Percentiles rank a stretch among this genome's conserved stretches.
These are phyloP conservation scores for Icerya purchasi DNA, from an alignment of 2,888 invertebrate species.

Conservation along the genomic window DNA sequence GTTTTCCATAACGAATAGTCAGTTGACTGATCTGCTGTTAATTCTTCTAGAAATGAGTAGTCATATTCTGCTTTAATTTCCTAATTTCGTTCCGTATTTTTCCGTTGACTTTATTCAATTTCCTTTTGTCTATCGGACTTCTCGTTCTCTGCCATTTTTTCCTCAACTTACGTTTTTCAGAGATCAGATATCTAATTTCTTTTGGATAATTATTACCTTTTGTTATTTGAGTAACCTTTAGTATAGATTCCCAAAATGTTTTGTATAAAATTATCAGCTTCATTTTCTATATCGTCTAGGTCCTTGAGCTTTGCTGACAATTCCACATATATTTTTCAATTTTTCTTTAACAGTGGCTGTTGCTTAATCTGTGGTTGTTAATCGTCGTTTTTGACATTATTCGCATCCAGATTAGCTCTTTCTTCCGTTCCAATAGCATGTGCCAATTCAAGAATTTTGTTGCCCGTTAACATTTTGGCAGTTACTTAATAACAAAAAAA, in stretches of 20 bases:
- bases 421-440: too few relatives aligned
- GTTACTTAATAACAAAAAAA: too few relatives aligned
- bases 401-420: too few relatives aligned
- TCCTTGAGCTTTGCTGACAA: background rate
- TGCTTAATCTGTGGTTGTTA: too few relatives aligned
- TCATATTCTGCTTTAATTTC: background rate
- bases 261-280: background rate
- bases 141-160: background rate
- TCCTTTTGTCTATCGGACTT: background rate
- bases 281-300: background rate
- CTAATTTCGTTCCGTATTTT: background rate
- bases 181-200: background rate
- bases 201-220: too few relatives aligned
- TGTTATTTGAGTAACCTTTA: background rate
- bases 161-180: background rate
- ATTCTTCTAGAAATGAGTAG: background rate
- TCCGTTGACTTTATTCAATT: background rate
- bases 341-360: background rate
- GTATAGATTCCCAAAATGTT: background rate
- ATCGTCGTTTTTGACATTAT: too few relatives aligned
- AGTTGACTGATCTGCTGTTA: background rate
- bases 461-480: too few relatives aligned
- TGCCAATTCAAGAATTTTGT: too few relatives aligned
- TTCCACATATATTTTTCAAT: background rate
- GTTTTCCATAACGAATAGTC: background rate